These are phyloP conservation scores for Neofelis nebulosa DNA, from an alignment of 2,113 vertebrate genomes.

Conservation along the genomic window DNA sequence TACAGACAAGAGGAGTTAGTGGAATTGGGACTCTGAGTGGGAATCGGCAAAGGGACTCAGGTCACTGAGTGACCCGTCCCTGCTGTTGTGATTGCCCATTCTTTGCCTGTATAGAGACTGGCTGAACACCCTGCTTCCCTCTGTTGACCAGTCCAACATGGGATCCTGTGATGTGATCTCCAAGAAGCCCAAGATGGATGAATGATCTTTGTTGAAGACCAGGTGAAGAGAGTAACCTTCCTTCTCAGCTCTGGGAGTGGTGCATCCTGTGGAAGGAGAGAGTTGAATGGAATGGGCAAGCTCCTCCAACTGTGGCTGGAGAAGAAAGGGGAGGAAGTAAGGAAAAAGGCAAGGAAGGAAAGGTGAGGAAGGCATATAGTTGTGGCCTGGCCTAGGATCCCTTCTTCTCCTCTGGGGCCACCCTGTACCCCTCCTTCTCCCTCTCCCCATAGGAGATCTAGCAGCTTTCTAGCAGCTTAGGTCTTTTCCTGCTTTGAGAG, in stretches of 20 bases:
- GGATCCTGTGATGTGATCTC: neutral
- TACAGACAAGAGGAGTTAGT: neutral
- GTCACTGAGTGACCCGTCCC: neutral
- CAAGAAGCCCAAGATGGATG: neutral
- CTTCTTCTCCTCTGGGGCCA: neutral
- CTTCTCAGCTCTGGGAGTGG: neutral
- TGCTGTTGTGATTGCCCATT: neutral
- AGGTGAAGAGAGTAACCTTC: neutral
- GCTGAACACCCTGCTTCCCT: neutral
- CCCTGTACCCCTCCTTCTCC: accelerated
- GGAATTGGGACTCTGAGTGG: neutral
- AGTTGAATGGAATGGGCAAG: neutral
- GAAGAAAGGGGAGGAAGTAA: too few relatives aligned
- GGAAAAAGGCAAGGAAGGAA: too few relatives aligned
- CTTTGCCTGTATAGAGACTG: neutral
- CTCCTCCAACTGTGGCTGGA: neutral
- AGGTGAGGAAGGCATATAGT: neutral
- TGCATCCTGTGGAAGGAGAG: neutral
- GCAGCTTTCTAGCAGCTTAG: neutral
- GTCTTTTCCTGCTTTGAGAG: conserved; percentile 25
- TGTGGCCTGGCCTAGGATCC: neutral
- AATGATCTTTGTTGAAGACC: neutral
- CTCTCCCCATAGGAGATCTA: neutral
- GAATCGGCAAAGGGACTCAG: neutral
- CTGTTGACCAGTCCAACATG: neutral